Evolutionary conservation across 2,113 vertebrate genomes (phyloP), one percentile per base, ranked within the genome.

Genomic region (Misgurnus anguillicaudatus): DNA sequence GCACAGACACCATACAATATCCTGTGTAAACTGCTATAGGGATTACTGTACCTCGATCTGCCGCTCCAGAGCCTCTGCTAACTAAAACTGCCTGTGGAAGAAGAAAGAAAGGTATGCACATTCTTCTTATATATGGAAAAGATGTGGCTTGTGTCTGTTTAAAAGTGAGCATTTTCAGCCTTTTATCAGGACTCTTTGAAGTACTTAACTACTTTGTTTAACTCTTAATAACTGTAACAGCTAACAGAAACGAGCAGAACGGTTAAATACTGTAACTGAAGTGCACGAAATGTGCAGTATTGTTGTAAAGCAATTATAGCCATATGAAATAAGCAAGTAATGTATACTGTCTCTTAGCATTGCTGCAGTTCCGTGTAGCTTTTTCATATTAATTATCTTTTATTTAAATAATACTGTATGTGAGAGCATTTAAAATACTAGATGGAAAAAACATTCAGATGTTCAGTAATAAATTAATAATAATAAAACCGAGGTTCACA

Each of bases 81-180:
- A 69, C 19, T 17, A 16, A 38, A 78, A 51, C 47, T 19, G 11
- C 5, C 41, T 10, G 39, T 31, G 70, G 9, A 75, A 64, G 58
- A 61, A 14, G 10, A 60, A 24, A 19, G 17, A 71, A 39, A 84
- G 71, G 70, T 84, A 81, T 66, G 71, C 60, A 41, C 64, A 64
- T 74, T 78, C 53, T 48, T 75, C 31, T 21, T 45, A n/a, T 55
- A 69, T 60, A 38, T 45, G 64, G 74, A 71, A 7, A 58, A 57
- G 66, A 68, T 77, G 42, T 19, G 62, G 19, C 51, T 68, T 77
- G 67, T 78, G 61, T 60, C 24, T 68, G 53, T 4, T 57, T 19
- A 9, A 14, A 58, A 24, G 11, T 16, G 11, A 41, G 36, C 57
- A 55, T 55, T 73, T 45, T 21, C n/a, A 70, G 16, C 31, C n/a